Conservation (phyloP, 1,140 invertebrate species). For the Dendrolimus kikuchii region DNA sequence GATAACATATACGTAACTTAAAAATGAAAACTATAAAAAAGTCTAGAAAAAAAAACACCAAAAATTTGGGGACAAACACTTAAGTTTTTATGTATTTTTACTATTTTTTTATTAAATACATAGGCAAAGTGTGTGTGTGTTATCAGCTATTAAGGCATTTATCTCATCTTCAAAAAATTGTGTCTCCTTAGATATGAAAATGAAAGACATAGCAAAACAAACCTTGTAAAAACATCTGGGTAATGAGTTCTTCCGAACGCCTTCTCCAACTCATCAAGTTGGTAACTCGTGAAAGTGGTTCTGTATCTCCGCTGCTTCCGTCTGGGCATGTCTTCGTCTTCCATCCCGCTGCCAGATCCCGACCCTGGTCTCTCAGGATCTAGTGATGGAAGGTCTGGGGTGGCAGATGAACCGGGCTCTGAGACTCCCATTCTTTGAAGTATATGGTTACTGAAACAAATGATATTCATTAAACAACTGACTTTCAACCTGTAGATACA, state of each 20-base stretch:
- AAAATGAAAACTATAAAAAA: too few species aligned
- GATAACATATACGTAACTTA: too few species aligned
- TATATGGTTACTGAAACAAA: slow-evolving; percentile 10
- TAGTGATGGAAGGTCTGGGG: slow-evolving; percentile 69
- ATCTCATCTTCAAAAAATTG: background rate
- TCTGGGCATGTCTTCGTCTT: slow-evolving; percentile 89
- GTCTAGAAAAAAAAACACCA: too few species aligned
- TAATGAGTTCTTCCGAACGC: slow-evolving; percentile 98
- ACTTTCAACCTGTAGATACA: too few species aligned
- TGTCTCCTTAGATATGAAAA: background rate
- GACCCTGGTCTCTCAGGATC: slow-evolving; percentile 77
- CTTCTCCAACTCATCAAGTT: slow-evolving; percentile 97
- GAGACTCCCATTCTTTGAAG: slow-evolving; percentile 46
- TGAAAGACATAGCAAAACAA: slow-evolving; percentile 34
- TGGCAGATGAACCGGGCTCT: slow-evolving; percentile 43
- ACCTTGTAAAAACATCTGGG: slow-evolving; percentile 99
- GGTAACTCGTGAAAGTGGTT: slow-evolving; percentile 95
- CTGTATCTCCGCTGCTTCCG: slow-evolving; percentile 93
- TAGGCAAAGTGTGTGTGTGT: too few species aligned
- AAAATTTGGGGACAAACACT: too few species aligned
- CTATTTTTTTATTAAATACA: too few species aligned
- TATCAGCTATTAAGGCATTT: too few species aligned
- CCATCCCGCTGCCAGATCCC: slow-evolving; percentile 82
- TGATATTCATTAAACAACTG: too few species aligned
- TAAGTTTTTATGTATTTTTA: too few species aligned